These are phyloP conservation scores for Cranoglanis bouderius DNA, from an alignment of 2,113 vertebrate genomes.

Conservation along the genomic window DNA sequence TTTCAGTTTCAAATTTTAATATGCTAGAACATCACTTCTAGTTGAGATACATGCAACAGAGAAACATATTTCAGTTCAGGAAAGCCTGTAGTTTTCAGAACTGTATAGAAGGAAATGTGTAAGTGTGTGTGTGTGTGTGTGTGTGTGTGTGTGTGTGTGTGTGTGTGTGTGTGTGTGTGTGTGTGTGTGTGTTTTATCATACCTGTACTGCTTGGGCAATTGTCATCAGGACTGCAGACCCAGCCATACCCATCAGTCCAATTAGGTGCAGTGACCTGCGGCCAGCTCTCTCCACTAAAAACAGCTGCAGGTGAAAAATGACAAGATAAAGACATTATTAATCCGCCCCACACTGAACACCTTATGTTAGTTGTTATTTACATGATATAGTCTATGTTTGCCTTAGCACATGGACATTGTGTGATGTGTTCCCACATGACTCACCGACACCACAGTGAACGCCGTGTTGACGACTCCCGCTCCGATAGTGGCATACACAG, in stretches of 20 bases:
- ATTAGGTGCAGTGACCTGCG: constrained; percentile 90
- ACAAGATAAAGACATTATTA: neutral
- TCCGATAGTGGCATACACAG: constrained; percentile 93
- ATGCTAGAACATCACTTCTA: neutral
- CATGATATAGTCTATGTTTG: neutral
- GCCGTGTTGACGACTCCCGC: constrained; percentile 89
- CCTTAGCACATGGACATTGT: neutral
- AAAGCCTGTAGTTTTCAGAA: neutral
- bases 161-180: no score
- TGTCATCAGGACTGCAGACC: constrained; percentile 88
- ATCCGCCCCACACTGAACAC: neutral
- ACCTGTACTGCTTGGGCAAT: constrained; percentile 79
- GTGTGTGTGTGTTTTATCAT: neutral
- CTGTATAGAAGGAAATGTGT: neutral
- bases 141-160: neutral
- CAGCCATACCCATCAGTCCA: constrained; percentile 90
- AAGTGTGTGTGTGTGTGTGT: neutral
- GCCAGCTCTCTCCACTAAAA: constrained; percentile 90
- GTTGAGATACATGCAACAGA: neutral
- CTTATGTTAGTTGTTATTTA: neutral
- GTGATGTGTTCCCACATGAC: constrained; percentile 55
- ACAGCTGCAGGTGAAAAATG: constrained; percentile 74
- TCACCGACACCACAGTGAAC: constrained; percentile 93
- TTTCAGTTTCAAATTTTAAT: neutral
- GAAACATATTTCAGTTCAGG: neutral